Base-by-base conservation (phyloP, 2,888 invertebrate genomes). In the Orgyia antiqua region DNA sequence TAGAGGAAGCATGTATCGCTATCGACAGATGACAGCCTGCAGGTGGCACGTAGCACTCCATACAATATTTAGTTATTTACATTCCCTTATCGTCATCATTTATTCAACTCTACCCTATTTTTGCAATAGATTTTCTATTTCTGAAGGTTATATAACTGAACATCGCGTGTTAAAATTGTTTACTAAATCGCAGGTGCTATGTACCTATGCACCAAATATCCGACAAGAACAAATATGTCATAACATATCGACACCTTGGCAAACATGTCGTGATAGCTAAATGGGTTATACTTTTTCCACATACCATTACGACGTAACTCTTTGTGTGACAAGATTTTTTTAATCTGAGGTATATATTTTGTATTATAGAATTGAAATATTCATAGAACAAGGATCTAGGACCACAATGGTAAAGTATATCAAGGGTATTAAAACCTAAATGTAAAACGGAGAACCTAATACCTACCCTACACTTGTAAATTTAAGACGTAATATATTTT, bases 11-110 rank as follows among this genome's bases (percentile, higher is more conserved):
- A n/a, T n/a, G n/a, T n/a, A n/a, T n/a, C 39, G 29, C 39, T 58
- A 60, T 64, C 59, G 67, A 66, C 59, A 57, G 51, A 38, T 51
- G 53, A 48, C 50, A 51, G 37, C 25, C 28, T 30, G 31, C 35
- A 23, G 28, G n/a, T n/a, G n/a, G n/a, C n/a, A n/a, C n/a, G 28
- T 29, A 34, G 31, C 36, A 39, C 30, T 39, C 45, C 33, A 35
- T 29, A 27, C 36, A 40, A 36, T 39, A 42, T 28, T 33, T 44
- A 32, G 44, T 36, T 39, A 23, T 45, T 45, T 48, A 50, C 53
- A 60, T 59, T 45, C 51, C 50, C 39, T 45, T 41, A 39, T 47
- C n/a, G n/a, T n/a, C n/a, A n/a, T n/a, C n/a, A n/a, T n/a, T n/a
- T n/a, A n/a, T n/a, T n/a, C 38, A 36, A 42, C 29, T 31, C 44